Percentiles rank a stretch among this genome's conserved stretches.
Evolutionary conservation across 2,113 vertebrate genomes (phyloP).

Genomic region (Hemicordylus capensis): DNA sequence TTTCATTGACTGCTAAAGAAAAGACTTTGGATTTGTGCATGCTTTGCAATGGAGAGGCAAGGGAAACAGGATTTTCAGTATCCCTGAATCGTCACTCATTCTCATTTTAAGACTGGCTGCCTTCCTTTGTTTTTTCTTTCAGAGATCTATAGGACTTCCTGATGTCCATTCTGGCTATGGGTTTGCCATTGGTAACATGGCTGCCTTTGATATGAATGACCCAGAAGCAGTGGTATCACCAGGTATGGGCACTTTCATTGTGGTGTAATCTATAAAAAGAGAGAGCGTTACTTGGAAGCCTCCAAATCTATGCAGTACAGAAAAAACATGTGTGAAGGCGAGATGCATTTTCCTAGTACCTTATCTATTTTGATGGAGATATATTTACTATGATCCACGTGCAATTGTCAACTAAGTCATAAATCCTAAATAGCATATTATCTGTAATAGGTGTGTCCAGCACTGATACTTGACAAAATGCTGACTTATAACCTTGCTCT

Average conservation of each 20-base stretch:
- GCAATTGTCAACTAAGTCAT: background rate
- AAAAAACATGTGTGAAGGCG: background rate
- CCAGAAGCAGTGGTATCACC: slow-evolving; percentile 94
- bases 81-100: background rate
- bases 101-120: background rate
- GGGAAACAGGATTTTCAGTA: background rate
- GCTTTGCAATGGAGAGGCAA: background rate
- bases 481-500: background rate
- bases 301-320: background rate
- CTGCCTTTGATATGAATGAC: slow-evolving; percentile 94
- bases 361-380: background rate
- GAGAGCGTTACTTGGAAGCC: background rate
- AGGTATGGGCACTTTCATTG: slow-evolving; percentile 72
- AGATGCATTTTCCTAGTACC: background rate
- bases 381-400: background rate
- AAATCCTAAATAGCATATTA: background rate
- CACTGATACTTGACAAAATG: background rate
- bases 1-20: background rate
- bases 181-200: slow-evolving; percentile 99
- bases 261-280: background rate
- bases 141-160: slow-evolving; percentile 95
- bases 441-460: background rate
- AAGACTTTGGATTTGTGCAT: background rate
- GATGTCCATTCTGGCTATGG: slow-evolving; percentile 98
- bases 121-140: slow-evolving; percentile 44